Conservation (phyloP, 2,797 vertebrate genomes). For the Tragopan temminckii region DNA sequence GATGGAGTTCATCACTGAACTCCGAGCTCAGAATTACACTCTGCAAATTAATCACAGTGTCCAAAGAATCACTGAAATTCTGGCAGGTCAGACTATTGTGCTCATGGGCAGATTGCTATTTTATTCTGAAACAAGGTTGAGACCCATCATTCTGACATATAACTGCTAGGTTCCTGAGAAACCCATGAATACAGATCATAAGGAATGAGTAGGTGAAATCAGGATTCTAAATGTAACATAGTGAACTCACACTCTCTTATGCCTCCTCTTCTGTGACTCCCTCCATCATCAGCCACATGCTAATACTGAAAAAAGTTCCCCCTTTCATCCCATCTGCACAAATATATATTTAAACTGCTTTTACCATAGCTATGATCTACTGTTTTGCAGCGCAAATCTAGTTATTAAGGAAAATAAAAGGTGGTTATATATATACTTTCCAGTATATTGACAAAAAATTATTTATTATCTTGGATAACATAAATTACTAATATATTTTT, state of each 20-base stretch:
- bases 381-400: not conserved
- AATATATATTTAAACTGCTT: not conserved
- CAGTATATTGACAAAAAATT: not conserved
- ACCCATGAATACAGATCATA: constrained; percentile 35
- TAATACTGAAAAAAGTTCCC: not conserved
- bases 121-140: constrained; percentile 46
- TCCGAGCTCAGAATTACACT: constrained; percentile 27
- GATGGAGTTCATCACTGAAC: not conserved
- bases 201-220: not conserved
- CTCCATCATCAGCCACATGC: not conserved
- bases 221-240: not conserved
- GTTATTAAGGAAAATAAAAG: not conserved
- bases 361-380: not conserved
- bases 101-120: not conserved
- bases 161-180: constrained; percentile 15
- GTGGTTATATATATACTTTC: not conserved
- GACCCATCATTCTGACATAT: constrained; percentile 21
- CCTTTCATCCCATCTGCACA: not conserved
- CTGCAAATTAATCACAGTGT: not conserved
- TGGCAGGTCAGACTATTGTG: not conserved
- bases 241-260: not conserved
- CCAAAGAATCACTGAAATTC: not conserved
- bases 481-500: not conserved
- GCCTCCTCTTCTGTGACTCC: not conserved
- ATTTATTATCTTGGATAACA: not conserved